phyloP scores from a whole-genome alignment of 2,797 vertebrate species.

The Sebastes iracundus region DNA sequence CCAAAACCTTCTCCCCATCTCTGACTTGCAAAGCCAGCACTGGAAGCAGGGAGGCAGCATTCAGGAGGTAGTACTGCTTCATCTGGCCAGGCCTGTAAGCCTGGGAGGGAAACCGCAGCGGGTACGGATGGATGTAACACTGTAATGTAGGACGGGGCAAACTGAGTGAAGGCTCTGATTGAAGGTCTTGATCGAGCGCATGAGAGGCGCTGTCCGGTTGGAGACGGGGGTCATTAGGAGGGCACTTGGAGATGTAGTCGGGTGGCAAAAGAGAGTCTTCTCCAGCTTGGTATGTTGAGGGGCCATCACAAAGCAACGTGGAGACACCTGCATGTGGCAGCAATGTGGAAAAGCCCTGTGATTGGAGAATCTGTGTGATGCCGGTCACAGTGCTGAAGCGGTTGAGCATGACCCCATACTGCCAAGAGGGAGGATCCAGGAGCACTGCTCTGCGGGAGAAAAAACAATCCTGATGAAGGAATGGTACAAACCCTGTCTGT shows the following conservation, averaged over 20 bases:
- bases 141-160: constrained; percentile 73
- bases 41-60: constrained; percentile 93
- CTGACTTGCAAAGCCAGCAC: constrained; percentile 89
- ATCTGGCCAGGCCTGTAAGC: constrained; percentile 86
- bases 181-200: constrained; percentile 15
- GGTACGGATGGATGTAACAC: constrained; percentile 84
- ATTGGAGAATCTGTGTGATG: constrained; percentile 79
- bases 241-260: not conserved
- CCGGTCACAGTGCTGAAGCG: constrained; percentile 82
- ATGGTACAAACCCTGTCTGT: not conserved
- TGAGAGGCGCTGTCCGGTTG: constrained; percentile 38
- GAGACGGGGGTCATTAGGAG: constrained; percentile 11
- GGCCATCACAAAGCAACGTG: not conserved
- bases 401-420: constrained; percentile 92
- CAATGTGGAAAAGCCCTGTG: constrained; percentile 83
- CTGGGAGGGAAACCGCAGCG: constrained; percentile 85
- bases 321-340: constrained; percentile 57
- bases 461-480: not conserved
- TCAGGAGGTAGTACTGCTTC: constrained; percentile 93
- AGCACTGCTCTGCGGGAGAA: constrained; percentile 83
- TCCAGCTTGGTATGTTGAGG: constrained; percentile 11
- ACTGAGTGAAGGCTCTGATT: constrained; percentile 12
- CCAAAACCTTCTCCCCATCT: constrained; percentile 90
- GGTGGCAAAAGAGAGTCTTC: constrained; percentile 4
- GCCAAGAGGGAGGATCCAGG: constrained; percentile 87